Evolutionary conservation across 2,113 vertebrate species (phyloP).

Genomic region (Phoenicopterus ruber): DNA sequence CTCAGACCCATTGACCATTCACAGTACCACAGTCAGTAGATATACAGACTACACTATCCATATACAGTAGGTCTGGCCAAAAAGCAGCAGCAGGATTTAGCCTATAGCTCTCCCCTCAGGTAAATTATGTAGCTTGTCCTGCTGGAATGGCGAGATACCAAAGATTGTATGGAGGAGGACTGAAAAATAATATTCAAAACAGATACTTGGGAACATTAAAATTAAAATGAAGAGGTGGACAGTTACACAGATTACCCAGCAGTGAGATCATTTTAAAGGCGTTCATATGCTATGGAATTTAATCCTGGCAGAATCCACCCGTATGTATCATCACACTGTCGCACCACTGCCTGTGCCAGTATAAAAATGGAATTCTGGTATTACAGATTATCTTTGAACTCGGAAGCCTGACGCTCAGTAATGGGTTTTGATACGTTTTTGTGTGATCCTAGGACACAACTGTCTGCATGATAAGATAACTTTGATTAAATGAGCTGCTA

Average conservation of each 20-base stretch:
- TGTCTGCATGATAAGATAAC: background rate
- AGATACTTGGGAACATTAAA: background rate
- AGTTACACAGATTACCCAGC: background rate
- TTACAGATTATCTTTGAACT: background rate
- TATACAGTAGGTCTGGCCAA: background rate
- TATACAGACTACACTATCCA: background rate
- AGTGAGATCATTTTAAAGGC: background rate
- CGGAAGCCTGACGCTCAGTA: background rate
- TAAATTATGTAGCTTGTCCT: background rate
- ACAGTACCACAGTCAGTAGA: background rate
- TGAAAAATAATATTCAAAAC: background rate
- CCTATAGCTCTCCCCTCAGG: background rate
- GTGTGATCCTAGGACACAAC: background rate
- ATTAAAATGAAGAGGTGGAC: background rate
- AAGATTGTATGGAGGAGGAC: background rate
- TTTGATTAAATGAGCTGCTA: constrained; percentile 1
- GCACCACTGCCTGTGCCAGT: background rate
- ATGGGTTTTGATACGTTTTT: background rate
- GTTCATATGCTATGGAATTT: background rate
- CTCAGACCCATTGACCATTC: background rate
- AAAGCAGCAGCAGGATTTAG: background rate
- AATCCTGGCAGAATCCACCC: background rate
- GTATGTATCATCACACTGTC: background rate
- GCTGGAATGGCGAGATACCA: background rate
- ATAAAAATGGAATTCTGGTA: background rate